These are phyloP conservation scores for Cyprinus carpio DNA, from an alignment of 2,113 vertebrate genomes.

Conservation along the genomic window DNA sequence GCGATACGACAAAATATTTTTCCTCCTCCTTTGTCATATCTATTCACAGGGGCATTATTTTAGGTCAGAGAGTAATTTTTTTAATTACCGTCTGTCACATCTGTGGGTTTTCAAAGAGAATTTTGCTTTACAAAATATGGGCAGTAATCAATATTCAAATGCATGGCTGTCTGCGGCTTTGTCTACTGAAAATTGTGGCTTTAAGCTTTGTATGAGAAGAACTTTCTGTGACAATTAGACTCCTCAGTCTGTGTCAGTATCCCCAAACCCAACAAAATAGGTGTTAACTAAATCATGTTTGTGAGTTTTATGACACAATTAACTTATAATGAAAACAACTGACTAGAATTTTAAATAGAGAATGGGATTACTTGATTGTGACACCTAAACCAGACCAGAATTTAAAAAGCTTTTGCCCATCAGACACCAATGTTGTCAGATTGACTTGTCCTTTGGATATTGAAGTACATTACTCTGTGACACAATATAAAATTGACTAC, in stretches of 20 bases:
- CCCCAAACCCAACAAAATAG: neutral
- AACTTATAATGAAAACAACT: neutral
- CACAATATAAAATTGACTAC: neutral
- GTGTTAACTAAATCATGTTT: constrained; percentile 4
- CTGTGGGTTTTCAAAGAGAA: neutral
- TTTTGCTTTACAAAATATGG: neutral
- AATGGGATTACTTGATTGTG: neutral
- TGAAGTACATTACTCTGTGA: neutral
- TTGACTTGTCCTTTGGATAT: neutral
- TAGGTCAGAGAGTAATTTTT: constrained; percentile 23
- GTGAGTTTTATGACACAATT: neutral
- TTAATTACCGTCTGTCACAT: constrained; percentile 31
- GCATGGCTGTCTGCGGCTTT: neutral
- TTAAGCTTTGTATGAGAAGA: neutral
- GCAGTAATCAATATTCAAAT: constrained; percentile 4
- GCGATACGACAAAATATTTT: neutral
- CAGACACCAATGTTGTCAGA: neutral
- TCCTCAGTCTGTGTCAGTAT: neutral
- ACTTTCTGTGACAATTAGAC: constrained; percentile 14
- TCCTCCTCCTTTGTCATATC: constrained; percentile 4
- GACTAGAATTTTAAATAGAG: neutral
- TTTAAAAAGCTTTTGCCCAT: neutral
- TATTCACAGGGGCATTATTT: constrained; percentile 34
- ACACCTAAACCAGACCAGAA: constrained; percentile 3
- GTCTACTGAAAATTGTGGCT: neutral